Conservation (phyloP, 2,888 invertebrate species). For the Colletes collaris region DNA sequence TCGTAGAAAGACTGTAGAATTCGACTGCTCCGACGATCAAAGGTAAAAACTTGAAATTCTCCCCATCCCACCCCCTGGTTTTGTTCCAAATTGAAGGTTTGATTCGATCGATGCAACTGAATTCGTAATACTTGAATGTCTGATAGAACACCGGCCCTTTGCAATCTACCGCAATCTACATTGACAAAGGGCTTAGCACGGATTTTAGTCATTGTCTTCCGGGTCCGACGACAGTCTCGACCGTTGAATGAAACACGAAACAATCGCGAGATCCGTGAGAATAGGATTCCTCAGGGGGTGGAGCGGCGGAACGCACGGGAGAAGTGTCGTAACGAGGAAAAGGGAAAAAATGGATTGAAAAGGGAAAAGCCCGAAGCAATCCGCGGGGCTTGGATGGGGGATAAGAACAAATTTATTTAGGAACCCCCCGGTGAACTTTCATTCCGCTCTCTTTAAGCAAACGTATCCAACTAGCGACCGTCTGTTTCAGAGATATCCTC, state of each 20-base stretch:
- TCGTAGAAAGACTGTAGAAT: neutral
- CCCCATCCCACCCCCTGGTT: neutral
- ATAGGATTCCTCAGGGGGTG: neutral
- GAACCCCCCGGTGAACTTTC: slow-evolving; percentile 49
- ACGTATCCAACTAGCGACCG: slow-evolving; percentile 23
- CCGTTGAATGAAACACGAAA: neutral
- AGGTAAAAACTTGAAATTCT: neutral
- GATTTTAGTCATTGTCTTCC: neutral
- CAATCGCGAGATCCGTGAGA: neutral
- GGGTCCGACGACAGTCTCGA: neutral
- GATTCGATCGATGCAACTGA: neutral
- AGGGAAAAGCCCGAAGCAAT: slow-evolving; percentile 13
- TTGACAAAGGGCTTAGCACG: neutral
- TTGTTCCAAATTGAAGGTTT: slow-evolving; percentile 1
- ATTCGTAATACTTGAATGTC: neutral
- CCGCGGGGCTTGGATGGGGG: slow-evolving; percentile 13
- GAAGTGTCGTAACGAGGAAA: neutral
- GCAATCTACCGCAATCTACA: neutral
- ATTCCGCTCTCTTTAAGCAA: slow-evolving; percentile 51
- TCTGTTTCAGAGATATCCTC: slow-evolving; percentile 12
- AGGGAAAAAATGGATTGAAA: slow-evolving; percentile 3
- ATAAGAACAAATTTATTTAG: slow-evolving; percentile 65
- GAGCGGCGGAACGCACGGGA: neutral
- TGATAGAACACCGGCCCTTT: neutral
- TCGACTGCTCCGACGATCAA: neutral